Conservation (phyloP, 1,140 invertebrate genomes). For the Drosophila nasuta region DNA sequence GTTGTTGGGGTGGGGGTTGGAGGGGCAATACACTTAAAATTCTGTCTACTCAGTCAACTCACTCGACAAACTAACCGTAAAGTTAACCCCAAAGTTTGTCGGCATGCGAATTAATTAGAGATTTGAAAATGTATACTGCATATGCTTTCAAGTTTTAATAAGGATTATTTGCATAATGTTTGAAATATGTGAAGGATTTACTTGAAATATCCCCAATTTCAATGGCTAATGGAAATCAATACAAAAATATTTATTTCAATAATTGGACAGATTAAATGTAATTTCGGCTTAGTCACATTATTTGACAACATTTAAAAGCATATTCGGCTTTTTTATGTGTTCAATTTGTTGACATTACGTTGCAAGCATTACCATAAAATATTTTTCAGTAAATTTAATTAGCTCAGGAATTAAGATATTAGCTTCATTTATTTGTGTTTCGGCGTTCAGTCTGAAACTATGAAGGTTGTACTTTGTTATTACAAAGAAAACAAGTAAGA, state of each 20-base stretch:
- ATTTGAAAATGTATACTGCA: constrained; percentile 27
- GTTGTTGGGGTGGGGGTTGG: neutral
- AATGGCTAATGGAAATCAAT: too few species aligned
- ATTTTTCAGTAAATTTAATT: neutral
- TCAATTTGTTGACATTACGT: too few species aligned
- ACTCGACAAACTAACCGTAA: constrained; percentile 27
- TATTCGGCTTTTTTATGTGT: too few species aligned
- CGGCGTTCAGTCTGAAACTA: neutral
- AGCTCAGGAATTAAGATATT: neutral
- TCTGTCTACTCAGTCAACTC: constrained; percentile 14
- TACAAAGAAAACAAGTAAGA: too few species aligned
- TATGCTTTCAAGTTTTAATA: constrained; percentile 21
- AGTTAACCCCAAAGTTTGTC: constrained; percentile 30
- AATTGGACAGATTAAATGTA: too few species aligned
- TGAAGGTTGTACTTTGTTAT: neutral
- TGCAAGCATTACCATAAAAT: too few species aligned
- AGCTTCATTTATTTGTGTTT: neutral
- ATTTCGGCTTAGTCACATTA: too few species aligned
- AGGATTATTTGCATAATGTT: too few species aligned
- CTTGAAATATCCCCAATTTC: too few species aligned
- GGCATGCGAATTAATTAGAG: constrained; percentile 35
- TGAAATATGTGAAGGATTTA: too few species aligned
- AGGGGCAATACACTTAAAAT: constrained; percentile 8
- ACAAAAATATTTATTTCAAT: too few species aligned
- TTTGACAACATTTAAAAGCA: too few species aligned